Evolutionary conservation across 2,113 vertebrate genomes (phyloP), one percentile per base, ranked within the genome.

Genomic region (Nibea coibor): DNA sequence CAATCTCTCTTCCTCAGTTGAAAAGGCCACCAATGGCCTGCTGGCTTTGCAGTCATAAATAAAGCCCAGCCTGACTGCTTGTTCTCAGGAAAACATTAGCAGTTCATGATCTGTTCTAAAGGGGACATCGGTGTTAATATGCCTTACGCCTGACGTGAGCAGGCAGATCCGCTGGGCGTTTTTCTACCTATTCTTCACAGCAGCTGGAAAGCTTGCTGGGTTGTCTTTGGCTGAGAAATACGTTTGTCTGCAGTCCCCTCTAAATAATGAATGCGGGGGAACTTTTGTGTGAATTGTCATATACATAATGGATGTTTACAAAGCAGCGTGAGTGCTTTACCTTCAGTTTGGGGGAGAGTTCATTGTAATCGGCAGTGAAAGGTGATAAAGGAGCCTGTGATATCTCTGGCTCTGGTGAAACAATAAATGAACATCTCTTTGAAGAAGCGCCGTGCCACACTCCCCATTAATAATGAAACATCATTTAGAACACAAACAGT

Each of bases 221-320:
- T 84, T 88, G 81, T 84, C 83, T 94, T 94, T 93, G 85, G 93
- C 90, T 92, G 92, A 86, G 88, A 82, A 88, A 91, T 87, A 79
- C 59, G 72, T 93, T 93, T 93, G 71, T 89, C 59, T 87, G 76
- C 61, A 72, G 87, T 85, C 88, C 82, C 92, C 86, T 90, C 91
- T 96, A 95, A 98, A 97, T 97, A 96, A 97, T 97, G 95, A 89
- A 97, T 95, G 92, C 87, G 89, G 85, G 86, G 90, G 83, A 91
- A 87, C 93, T 93, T 96, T 95, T 94, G 93, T 95, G 92, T 94
- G 93, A 94, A 95, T 95, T 96, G 94, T 96, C 94, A 96, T 93
- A 92, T 74, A 93, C 3, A 93, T 95, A 96, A 96, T 94, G 88
- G 95, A 95, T 96, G 93, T 95, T 96, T 93, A 93, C 85, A 93